A percentile compares a stretch with the other conserved stretches of the same genome.
Evolutionary conservation across 2,888 invertebrate species (phyloP).

Genomic region (Acanthosepion lycidas): DNA sequence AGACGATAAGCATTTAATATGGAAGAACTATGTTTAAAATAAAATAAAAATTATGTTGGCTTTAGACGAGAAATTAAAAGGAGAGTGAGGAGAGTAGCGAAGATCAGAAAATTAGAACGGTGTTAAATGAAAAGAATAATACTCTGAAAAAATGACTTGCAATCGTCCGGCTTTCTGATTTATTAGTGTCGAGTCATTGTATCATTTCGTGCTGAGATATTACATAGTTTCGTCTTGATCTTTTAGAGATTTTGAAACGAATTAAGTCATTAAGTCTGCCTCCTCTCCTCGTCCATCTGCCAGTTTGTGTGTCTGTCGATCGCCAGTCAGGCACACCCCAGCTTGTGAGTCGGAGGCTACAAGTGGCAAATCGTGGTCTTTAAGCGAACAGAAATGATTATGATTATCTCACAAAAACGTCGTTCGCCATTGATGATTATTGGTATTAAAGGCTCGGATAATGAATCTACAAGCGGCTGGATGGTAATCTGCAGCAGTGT

Average conservation of each 20-base stretch:
- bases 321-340: neutral
- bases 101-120: neutral
- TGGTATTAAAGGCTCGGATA: conserved; percentile 18
- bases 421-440: neutral
- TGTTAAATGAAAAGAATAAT: neutral
- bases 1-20: neutral
- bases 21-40: neutral
- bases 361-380: conserved; percentile 20
- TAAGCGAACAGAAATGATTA: conserved; percentile 22
- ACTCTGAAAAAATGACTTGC: neutral
- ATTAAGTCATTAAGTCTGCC: neutral
- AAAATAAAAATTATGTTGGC: neutral
- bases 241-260: neutral
- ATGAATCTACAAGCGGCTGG: conserved; percentile 20
- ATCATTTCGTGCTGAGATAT: neutral
- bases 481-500: neutral
- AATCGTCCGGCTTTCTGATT: neutral
- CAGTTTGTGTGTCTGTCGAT: neutral
- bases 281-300: neutral
- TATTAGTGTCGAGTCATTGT: conserved; percentile 18
- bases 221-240: neutral
- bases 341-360: neutral
- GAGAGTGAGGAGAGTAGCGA: neutral
- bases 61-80: neutral
- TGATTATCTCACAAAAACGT: conserved; percentile 10